These are phyloP conservation scores for Zaprionus gabonicus DNA, from an alignment of 1,140 invertebrate genomes.

Conservation along the genomic window DNA sequence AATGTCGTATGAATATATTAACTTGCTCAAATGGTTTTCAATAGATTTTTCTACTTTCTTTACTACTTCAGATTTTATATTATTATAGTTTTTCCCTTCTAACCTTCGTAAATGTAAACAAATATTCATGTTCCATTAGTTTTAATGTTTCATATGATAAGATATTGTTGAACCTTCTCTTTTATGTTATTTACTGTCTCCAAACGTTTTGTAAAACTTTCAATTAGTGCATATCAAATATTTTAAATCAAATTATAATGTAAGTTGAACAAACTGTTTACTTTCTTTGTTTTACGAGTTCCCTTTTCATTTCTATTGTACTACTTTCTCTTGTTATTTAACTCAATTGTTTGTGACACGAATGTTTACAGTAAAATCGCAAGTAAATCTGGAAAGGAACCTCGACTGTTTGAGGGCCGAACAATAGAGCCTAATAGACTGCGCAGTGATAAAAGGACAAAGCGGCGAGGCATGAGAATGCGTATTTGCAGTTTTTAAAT, in stretches of 20 bases:
- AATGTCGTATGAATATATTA: background rate
- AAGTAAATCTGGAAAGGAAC: background rate
- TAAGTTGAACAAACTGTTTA: background rate
- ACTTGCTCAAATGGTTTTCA: background rate
- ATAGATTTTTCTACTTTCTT: background rate
- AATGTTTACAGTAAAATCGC: background rate
- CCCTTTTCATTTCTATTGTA: background rate
- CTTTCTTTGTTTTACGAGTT: conserved; percentile 3
- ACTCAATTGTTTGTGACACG: conserved; percentile 1
- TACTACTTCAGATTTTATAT: background rate
- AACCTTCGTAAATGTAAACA: too few species aligned
- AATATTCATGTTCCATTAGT: background rate
- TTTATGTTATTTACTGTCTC: background rate
- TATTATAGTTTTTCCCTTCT: too few species aligned
- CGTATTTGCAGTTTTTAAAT: conserved; percentile 66
- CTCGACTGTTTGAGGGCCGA: background rate
- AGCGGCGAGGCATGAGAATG: conserved; percentile 17
- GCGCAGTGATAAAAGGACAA: conserved; percentile 21
- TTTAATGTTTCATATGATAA: background rate
- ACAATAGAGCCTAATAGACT: conserved; percentile 36
- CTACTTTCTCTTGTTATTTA: background rate
- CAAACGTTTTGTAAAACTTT: background rate
- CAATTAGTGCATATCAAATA: background rate
- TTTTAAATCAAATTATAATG: background rate
- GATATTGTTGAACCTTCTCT: background rate